Conservation (phyloP, 1,140 invertebrate species). For the Drosophila grimshawi region DNA sequence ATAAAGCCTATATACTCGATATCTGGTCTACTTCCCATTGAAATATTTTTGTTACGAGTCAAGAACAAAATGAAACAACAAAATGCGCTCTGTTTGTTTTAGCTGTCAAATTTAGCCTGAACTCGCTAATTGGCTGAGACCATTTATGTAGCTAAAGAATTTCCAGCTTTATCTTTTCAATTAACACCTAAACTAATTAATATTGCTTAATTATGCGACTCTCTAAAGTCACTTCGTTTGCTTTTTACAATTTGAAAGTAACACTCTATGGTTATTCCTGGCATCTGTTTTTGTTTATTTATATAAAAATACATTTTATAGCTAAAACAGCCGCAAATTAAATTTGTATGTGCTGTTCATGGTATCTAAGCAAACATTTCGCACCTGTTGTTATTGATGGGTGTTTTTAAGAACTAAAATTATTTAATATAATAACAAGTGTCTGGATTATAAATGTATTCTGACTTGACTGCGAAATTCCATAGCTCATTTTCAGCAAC, state of each 20-base stretch:
- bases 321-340: slow-evolving; percentile 19
- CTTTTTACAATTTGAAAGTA: neutral
- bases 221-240: neutral
- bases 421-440: neutral
- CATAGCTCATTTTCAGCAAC: slow-evolving; percentile 6
- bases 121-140: slow-evolving; percentile 42
- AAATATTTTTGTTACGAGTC: slow-evolving; percentile 1
- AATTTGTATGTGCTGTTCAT: slow-evolving; percentile 19
- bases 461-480: slow-evolving; percentile 19
- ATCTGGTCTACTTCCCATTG: slow-evolving; percentile 16
- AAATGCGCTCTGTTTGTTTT: slow-evolving; percentile 8
- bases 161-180: neutral
- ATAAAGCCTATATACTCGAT: neutral
- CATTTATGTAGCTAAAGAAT: slow-evolving; percentile 15
- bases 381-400: slow-evolving; percentile 30
- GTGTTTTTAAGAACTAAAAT: slow-evolving; percentile 8
- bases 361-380: slow-evolving; percentile 22
- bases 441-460: slow-evolving; percentile 6
- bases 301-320: slow-evolving; percentile 13
- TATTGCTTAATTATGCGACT: slow-evolving; percentile 21
- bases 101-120: slow-evolving; percentile 38
- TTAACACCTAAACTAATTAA: slow-evolving; percentile 16
- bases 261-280: neutral
- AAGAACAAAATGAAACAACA: slow-evolving; percentile 2
- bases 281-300: slow-evolving; percentile 22